Conservation (phyloP, 2,888 invertebrate species). For the Tetragnatha montana region DNA sequence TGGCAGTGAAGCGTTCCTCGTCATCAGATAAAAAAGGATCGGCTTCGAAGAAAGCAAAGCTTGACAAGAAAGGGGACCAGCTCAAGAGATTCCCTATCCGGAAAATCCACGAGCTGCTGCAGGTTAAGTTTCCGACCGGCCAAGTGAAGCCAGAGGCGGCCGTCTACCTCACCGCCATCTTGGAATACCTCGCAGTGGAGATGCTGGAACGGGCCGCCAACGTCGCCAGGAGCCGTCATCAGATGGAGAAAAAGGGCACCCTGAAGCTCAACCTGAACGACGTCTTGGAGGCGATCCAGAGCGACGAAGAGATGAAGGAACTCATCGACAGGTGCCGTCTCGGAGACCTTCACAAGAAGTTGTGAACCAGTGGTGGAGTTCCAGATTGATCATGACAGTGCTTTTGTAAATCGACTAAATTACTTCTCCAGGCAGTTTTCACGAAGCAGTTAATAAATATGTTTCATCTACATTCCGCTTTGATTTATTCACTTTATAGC, state of each 20-base stretch:
- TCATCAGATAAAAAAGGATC: too few relatives aligned
- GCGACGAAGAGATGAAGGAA: conserved; percentile 1
- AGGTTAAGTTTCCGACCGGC: conserved; percentile 3
- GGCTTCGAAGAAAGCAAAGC: too few relatives aligned
- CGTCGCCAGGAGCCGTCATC: background rate
- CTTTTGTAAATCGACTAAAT: too few relatives aligned
- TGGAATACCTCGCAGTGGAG: conserved; percentile 9
- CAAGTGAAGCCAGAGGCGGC: conserved; percentile 14
- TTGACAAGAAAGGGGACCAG: background rate
- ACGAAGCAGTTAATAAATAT: too few relatives aligned
- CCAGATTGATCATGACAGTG: too few relatives aligned
- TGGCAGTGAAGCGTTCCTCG: too few relatives aligned
- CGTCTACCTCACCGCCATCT: conserved; percentile 3
- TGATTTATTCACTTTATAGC: too few relatives aligned
- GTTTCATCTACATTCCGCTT: too few relatives aligned
- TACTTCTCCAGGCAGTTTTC: too few relatives aligned
- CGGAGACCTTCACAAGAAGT: background rate
- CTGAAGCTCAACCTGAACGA: conserved; percentile 3
- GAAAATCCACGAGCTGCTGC: conserved; percentile 1
- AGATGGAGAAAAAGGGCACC: background rate
- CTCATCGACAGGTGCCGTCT: background rate
- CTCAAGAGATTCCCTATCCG: background rate
- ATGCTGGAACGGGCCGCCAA: background rate
- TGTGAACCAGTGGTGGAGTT: too few relatives aligned
- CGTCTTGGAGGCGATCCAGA: background rate